Evolutionary conservation across 1,140 invertebrate species (phyloP).

Genomic region (Drosophila nasuta): DNA sequence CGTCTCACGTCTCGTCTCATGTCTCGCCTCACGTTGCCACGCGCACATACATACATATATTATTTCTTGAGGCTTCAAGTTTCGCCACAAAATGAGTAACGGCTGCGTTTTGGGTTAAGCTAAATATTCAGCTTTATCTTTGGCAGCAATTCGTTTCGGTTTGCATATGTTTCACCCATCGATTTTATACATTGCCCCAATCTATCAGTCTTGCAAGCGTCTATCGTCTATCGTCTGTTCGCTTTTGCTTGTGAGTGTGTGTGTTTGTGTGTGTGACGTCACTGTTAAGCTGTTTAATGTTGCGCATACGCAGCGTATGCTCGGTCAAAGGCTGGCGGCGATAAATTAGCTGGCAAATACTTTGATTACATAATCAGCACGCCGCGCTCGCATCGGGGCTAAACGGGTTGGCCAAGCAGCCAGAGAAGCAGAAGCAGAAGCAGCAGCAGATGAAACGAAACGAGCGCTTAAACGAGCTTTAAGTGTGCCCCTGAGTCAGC

Average conservation of each 20-base stretch:
- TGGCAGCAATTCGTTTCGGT: slow-evolving; percentile 2
- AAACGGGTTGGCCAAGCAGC: slow-evolving; percentile 38
- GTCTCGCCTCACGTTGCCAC: background rate
- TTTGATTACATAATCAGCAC: slow-evolving; percentile 81
- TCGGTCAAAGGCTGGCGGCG: slow-evolving; percentile 61
- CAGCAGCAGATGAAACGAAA: slow-evolving; percentile 62
- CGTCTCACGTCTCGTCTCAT: background rate
- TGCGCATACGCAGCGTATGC: slow-evolving; percentile 52
- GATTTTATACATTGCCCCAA: slow-evolving; percentile 21
- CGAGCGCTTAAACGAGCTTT: slow-evolving; percentile 76
- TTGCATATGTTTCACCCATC: slow-evolving; percentile 19
- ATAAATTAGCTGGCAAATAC: slow-evolving; percentile 83
- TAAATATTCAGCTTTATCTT: slow-evolving; percentile 26
- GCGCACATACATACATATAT: background rate
- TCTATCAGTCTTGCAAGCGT: slow-evolving; percentile 6
- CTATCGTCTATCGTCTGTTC: background rate
- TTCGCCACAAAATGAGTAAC: slow-evolving; percentile 29
- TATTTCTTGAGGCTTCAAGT: background rate
- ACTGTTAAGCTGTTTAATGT: slow-evolving; percentile 30
- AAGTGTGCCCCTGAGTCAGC: slow-evolving; percentile 82
- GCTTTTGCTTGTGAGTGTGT: background rate
- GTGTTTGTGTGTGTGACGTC: background rate
- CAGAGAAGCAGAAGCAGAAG: slow-evolving; percentile 4
- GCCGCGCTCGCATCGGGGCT: background rate
- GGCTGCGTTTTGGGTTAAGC: slow-evolving; percentile 31